These are phyloP conservation scores for Aphaenogaster ashmeadi DNA, from an alignment of 1,140 invertebrate genomes.

Conservation along the genomic window DNA sequence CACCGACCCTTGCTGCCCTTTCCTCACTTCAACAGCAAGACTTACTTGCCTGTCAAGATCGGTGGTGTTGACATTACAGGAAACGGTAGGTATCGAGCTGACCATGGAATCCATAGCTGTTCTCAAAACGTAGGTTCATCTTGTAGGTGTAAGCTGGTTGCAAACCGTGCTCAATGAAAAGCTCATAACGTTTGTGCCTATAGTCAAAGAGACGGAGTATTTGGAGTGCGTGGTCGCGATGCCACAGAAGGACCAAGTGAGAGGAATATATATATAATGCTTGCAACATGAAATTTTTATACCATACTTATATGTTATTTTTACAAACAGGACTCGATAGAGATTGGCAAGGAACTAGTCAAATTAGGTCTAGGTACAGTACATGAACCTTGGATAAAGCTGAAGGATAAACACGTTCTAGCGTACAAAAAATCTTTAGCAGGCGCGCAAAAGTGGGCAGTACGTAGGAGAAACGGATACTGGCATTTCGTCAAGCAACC, in stretches of 20 bases:
- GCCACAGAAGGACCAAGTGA: slow-evolving; percentile 81
- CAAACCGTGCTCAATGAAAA: slow-evolving; percentile 85
- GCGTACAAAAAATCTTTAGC: slow-evolving; percentile 82
- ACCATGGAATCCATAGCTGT: slow-evolving; percentile 7
- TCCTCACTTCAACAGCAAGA: slow-evolving; percentile 79
- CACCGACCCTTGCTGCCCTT: slow-evolving; percentile 86
- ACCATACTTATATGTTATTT: slow-evolving; percentile 9
- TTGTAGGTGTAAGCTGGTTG: slow-evolving; percentile 87
- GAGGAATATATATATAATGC: background rate
- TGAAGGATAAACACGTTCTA: slow-evolving; percentile 72
- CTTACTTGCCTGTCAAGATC: slow-evolving; percentile 87
- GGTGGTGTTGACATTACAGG: slow-evolving; percentile 85
- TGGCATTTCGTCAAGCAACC: slow-evolving; percentile 86
- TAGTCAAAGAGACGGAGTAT: slow-evolving; percentile 82
- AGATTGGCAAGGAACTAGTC: slow-evolving; percentile 85
- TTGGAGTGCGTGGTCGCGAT: slow-evolving; percentile 86
- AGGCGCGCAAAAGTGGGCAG: slow-evolving; percentile 84
- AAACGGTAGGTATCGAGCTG: slow-evolving; percentile 80
- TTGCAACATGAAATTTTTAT: background rate
- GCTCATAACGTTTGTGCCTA: slow-evolving; percentile 85
- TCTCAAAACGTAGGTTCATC: slow-evolving; percentile 24
- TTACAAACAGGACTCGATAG: slow-evolving; percentile 73
- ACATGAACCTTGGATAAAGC: slow-evolving; percentile 73
- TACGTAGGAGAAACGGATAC: slow-evolving; percentile 85
- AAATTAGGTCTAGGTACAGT: slow-evolving; percentile 86